Base-by-base conservation (phyloP, 2,113 vertebrate species). In the Myrmecophaga tridactyla region DNA sequence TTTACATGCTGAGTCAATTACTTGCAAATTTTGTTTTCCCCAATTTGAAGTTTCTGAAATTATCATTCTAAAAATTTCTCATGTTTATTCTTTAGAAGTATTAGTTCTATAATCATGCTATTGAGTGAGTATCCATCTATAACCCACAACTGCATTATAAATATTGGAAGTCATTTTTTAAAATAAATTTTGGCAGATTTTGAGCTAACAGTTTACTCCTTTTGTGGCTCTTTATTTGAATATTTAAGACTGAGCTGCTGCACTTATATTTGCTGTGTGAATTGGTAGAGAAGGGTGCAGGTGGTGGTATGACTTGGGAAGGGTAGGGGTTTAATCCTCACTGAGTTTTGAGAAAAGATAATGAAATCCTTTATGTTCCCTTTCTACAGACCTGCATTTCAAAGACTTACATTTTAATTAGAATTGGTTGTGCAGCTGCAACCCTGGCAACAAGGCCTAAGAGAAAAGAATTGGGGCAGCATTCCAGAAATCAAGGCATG, bases 401-500 rank as follows among this genome's bases (percentile, higher is more conserved):
- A 94, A 95, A 98, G 96, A 95, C 94, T 86, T 85, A 94, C 43
- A 85, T 98, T 98, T 97, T 96, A 73, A 15, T 92, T 92, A 97
- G 96, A 98, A 92, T 93, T 97, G 93, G 90, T 97, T 67, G 41
- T 96, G 97, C 98, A 98, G 98, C 98, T 98, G 98, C 98, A 98
- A 1, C 98, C 98, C 94, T 98, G 95, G 98, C 97, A 98, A 98
- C 98, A 94, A 95, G 95, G 73, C 92, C 78, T 84, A 63, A 69
- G 95, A 97, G 94, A 73, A 65, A 98, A 98, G 98, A 99, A 98
- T 96, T 97, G 97, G 97, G 97, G 98, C 98, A 98, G 84, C 75
- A 84, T 97, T 97, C 97, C 95, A 97, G 43, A 48, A 98, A 96
- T 81, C 85, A 87, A 97, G 96, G 85, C 94, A 7, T 89, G 87